Base-by-base conservation (phyloP, 2,888 invertebrate genomes). In the Eupithecia inturbata region DNA sequence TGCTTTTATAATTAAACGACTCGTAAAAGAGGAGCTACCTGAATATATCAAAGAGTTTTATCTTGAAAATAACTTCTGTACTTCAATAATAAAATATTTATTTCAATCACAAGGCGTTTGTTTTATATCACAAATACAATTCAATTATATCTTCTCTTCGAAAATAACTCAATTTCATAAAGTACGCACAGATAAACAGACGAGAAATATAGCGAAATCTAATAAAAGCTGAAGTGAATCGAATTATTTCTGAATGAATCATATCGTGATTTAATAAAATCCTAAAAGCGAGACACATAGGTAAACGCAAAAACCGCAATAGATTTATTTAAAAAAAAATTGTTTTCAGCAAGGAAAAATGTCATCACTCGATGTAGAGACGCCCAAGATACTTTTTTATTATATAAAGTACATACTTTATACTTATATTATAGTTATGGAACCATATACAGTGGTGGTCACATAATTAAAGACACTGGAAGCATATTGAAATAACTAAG, bases 181-280 rank as follows among this genome's bases (percentile, higher is more conserved):
- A 62, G 67, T 57, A 53, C 33, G 33, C 33, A 73, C 57, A 57
- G 22, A 41, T 39, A 68, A 71, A 74, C 71, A 74, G 60, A 31
- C 57, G 66, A 72, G 69, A 74, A 70, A 71, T 57, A 68, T 66
- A 68, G 36, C 71, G 19, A 68, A 74, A 74, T 67, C 41, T 66
- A 74, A 74, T 71, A 67, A 74, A 74, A 41, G 26, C 68, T 71
- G 49, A 53, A 73, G 57, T 57, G 28, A 60, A 74, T 74, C 26
- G 39, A 69, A 71, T 74, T 74, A 72, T 71, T 39, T 64, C 26
- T 39, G 26, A 71, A 68, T 74, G 33, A 74, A 71, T 66, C 68
- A 69, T 69, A 49, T 33, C 68, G 26, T 28, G 57, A 71, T 71
- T 71, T 36, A 71, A 71, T 74, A 69, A 67, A 71, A 49, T 36